A percentile compares a stretch with the other conserved stretches of the same genome.
These are phyloP conservation scores for Dolichallabes microphthalmus DNA, from an alignment of 2,113 vertebrate species.

Conservation along the genomic window DNA sequence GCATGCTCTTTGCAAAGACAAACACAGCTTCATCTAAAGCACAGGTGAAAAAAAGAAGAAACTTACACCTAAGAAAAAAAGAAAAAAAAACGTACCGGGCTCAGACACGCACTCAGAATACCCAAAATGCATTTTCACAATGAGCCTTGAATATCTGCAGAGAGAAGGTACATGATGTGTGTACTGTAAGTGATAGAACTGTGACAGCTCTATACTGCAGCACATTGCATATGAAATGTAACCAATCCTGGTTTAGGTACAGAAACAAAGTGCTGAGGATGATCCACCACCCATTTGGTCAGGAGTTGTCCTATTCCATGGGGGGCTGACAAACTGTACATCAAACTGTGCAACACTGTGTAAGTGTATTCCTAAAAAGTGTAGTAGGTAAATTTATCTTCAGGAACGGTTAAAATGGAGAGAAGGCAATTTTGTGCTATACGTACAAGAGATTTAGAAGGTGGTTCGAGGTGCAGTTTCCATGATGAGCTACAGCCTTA, in stretches of 20 bases:
- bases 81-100: background rate
- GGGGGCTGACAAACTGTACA: background rate
- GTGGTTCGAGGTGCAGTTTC: background rate
- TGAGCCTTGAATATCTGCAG: constrained; percentile 24
- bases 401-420: background rate
- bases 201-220: constrained; percentile 13
- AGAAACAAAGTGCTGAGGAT: background rate
- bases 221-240: background rate
- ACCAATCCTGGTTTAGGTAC: background rate
- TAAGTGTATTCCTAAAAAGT: background rate
- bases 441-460: background rate
- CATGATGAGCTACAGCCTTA: background rate
- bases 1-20: constrained; percentile 20
- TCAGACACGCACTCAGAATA: background rate
- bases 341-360: background rate
- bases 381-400: background rate
- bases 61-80: background rate
- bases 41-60: constrained; percentile 7
- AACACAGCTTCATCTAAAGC: constrained; percentile 17
- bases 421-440: background rate
- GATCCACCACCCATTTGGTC: background rate
- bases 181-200: constrained; percentile 2
- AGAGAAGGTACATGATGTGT: background rate
- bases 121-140: constrained; percentile 18
- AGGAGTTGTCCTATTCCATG: background rate